A percentile compares a stretch with the other conserved stretches of the same genome.
phyloP scores from a whole-genome alignment of 2,113 vertebrate genomes.

The Nothoprocta pentlandii region DNA sequence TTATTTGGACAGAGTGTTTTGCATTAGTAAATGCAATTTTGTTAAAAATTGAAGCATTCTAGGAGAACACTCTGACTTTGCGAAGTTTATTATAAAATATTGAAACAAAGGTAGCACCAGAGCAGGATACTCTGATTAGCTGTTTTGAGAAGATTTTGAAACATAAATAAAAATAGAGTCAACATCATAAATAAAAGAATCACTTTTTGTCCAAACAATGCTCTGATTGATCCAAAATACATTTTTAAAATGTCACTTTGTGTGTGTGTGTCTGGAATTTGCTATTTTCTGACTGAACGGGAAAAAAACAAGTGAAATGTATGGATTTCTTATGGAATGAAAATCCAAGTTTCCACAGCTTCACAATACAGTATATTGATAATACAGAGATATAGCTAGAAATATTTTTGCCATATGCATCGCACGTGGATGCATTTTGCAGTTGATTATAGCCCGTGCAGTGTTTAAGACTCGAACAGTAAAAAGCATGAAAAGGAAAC shows the following conservation, averaged over 20 bases:
- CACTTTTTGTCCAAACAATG: not conserved
- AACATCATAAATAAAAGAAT: not conserved
- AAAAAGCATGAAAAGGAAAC: not conserved
- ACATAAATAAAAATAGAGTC: not conserved
- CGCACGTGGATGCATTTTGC: not conserved
- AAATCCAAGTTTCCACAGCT: not conserved
- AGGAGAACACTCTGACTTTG: not conserved
- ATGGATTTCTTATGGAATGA: not conserved
- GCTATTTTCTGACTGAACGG: not conserved
- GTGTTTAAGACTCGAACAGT: not conserved
- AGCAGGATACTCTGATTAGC: not conserved
- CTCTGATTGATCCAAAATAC: not conserved
- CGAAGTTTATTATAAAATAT: not conserved
- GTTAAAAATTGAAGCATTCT: not conserved
- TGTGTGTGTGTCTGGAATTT: no score
- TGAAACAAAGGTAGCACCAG: accelerated
- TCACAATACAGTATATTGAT: not conserved
- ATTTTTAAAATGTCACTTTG: not conserved
- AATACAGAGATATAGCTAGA: not conserved
- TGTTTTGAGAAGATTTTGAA: not conserved
- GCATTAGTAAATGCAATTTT: not conserved
- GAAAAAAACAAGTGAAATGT: not conserved
- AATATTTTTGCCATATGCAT: not conserved
- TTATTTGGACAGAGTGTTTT: conserved; percentile 9
- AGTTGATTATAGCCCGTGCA: not conserved